Base-by-base conservation (phyloP, 2,113 vertebrate species). In the Scatophagus argus region DNA sequence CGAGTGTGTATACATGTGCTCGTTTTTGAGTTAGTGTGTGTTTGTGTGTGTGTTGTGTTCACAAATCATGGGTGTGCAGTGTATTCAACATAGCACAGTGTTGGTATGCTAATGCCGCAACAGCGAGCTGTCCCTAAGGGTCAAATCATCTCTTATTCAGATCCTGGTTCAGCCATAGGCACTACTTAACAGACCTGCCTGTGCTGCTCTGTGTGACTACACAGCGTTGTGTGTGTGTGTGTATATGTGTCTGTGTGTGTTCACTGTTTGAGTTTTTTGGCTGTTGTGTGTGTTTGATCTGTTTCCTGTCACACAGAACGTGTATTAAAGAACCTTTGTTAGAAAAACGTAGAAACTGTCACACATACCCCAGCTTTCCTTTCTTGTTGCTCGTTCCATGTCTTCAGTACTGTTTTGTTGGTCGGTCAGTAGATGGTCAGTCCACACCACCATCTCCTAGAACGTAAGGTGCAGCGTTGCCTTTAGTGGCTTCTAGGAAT, bases 91-190 rank as follows among this genome's bases (percentile, higher is more conserved):
- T 49, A 72, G 74, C 66, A 36, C 39, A 9, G 61, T 76, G 78
- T 85, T 74, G 77, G 70, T 88, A 88, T 91, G 82, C 89, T 90
- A 89, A 91, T 91, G 61, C 41, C 59, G 29, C 72, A 86, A 85
- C 77, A 79, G 69, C 79, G 89, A 89, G 79, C 76, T 58, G 65
- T 85, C 78, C 87, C 87, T 84, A 17, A 70, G 81, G 86, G 83
- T 76, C 72, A 73, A 89, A 84, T 67, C 83, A 75, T 91, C 80
- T 91, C 79, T 83, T 86, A 86, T 86, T 89, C 83, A 87, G 65
- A 77, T 38, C 76, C 41, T 81, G 71, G 59, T 84, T 87, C 55
- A 74, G 78, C 84, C 84, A 84, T 67, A 51, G 78, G 80, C 69
- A 64, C 44, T 39, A 54, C 70, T 81, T 75, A 17, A 39, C 69